Evolutionary conservation across 2,888 invertebrate species (phyloP).

Genomic region (Lasioglossum morio): DNA sequence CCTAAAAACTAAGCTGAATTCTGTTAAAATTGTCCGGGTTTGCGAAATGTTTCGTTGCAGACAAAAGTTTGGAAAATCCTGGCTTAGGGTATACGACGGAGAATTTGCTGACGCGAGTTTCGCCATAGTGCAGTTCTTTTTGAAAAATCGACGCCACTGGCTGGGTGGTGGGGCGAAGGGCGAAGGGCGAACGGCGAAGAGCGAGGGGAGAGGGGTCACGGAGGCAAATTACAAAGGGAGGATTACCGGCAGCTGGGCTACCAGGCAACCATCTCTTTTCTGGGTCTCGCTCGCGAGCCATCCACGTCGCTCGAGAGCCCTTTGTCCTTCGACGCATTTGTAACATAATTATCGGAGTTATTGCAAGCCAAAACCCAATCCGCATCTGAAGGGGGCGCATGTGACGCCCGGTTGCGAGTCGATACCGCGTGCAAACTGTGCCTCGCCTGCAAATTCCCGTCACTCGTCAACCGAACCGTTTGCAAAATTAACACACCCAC

Average conservation of each 20-base stretch:
- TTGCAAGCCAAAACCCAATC: conserved; percentile 83
- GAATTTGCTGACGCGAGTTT: neutral
- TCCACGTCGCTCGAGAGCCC: conserved; percentile 79
- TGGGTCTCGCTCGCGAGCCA: conserved; percentile 74
- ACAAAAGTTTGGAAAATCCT: too few species aligned
- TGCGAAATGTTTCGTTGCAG: too few species aligned
- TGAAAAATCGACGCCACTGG: conserved; percentile 78
- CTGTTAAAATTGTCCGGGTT: too few species aligned
- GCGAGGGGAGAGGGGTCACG: conserved; percentile 79
- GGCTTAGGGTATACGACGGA: too few species aligned
- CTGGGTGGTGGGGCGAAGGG: conserved; percentile 51
- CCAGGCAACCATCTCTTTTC: conserved; percentile 79
- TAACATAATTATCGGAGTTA: conserved; percentile 85
- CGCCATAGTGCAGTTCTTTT: neutral
- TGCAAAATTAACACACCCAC: neutral
- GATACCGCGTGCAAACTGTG: conserved; percentile 33
- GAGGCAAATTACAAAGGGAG: conserved; percentile 85
- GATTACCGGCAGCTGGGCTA: conserved; percentile 85
- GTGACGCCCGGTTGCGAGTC: conserved; percentile 72
- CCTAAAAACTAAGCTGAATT: too few species aligned
- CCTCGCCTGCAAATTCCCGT: neutral
- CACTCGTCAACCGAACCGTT: neutral
- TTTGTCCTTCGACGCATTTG: conserved; percentile 84
- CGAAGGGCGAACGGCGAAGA: neutral
- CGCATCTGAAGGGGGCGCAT: conserved; percentile 75